phyloP scores from a whole-genome alignment of 1,140 invertebrate genomes.

The Aphis craccivora region DNA sequence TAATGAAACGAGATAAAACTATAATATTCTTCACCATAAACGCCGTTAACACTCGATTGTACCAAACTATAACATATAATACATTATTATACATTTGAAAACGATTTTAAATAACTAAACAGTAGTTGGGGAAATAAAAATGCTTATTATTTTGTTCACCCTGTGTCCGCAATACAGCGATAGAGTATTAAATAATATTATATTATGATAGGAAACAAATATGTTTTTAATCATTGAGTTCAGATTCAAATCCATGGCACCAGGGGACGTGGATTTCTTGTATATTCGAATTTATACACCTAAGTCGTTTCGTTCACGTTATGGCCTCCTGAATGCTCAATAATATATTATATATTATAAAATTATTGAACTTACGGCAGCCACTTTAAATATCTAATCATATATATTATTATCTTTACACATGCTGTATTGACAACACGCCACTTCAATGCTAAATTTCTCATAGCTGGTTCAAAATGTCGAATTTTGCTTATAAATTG shows the following conservation, averaged over 20 bases:
- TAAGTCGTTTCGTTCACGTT: background rate
- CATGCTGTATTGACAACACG: background rate
- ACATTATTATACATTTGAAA: conserved; percentile 1
- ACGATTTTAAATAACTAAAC: background rate
- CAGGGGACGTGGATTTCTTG: background rate
- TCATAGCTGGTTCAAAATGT: background rate
- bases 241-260: background rate
- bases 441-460: background rate
- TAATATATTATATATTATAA: background rate
- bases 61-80: background rate
- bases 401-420: background rate
- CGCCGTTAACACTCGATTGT: background rate
- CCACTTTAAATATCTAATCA: background rate
- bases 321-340: background rate
- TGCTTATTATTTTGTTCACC: background rate
- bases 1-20: background rate
- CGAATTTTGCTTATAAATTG: background rate
- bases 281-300: background rate
- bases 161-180: background rate
- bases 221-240: background rate
- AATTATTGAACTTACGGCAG: background rate
- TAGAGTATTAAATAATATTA: background rate
- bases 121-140: background rate
- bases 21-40: background rate
- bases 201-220: background rate